Percentiles rank a stretch among this genome's conserved stretches.
Evolutionary conservation across 2,113 vertebrate species (phyloP).

Genomic region (Crocuta crocuta): DNA sequence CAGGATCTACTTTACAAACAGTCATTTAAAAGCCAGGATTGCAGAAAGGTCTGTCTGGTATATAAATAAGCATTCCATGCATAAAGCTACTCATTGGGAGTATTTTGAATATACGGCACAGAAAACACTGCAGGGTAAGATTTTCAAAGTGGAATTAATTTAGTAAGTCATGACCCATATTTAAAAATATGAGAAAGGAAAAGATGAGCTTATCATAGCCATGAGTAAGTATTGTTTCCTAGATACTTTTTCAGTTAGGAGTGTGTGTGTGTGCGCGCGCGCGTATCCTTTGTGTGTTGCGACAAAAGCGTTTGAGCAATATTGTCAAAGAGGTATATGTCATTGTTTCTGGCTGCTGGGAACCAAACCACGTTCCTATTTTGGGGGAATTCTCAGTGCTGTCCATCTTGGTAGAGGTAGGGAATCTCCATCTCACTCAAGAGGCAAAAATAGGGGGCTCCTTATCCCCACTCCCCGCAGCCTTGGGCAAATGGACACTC

Average conservation of each 20-base stretch:
- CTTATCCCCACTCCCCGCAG: no score
- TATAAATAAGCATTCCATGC: neutral
- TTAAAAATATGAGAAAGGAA: neutral
- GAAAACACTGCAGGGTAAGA: neutral
- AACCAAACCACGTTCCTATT: neutral
- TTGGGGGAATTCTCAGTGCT: neutral
- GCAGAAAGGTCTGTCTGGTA: neutral
- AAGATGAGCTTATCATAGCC: neutral
- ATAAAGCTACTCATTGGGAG: neutral
- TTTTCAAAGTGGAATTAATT: neutral
- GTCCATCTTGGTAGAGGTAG: neutral
- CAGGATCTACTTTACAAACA: slow-evolving; percentile 19
- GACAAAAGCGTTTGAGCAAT: neutral
- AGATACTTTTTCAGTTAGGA: neutral
- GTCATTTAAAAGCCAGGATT: neutral
- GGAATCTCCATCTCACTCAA: neutral
- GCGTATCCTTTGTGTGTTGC: neutral
- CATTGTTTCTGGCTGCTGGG: neutral
- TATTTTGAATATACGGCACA: neutral
- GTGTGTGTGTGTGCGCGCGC: no score
- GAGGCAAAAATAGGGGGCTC: neutral
- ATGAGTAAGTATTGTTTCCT: neutral
- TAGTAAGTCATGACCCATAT: neutral
- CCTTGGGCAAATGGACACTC: neutral
- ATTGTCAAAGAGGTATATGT: neutral